These are phyloP conservation scores for Ormia ochracea DNA, from an alignment of 2,888 invertebrate species.

Conservation along the genomic window DNA sequence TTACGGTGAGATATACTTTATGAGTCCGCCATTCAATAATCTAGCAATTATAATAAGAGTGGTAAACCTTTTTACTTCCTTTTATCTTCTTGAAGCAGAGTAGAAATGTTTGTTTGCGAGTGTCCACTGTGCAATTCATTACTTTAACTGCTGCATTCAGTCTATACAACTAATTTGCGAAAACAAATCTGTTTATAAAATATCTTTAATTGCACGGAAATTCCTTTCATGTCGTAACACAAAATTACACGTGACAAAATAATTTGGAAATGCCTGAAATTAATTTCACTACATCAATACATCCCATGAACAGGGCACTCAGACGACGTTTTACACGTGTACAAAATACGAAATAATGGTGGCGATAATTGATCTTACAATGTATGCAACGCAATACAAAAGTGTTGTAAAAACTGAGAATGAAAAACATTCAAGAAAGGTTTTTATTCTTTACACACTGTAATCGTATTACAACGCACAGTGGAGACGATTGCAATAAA, in stretches of 20 bases:
- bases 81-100: too few relatives aligned
- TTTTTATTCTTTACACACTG: not conserved
- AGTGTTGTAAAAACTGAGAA: not conserved
- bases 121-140: not conserved
- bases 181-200: not conserved
- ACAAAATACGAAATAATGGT: not conserved
- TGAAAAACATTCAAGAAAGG: not conserved
- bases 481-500: not conserved
- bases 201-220: not conserved
- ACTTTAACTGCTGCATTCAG: not conserved
- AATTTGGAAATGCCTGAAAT: not conserved
- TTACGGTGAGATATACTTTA: too few relatives aligned
- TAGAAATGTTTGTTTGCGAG: not conserved
- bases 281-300: not conserved
- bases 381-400: conserved; percentile 38
- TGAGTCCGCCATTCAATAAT: too few relatives aligned
- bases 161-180: not conserved
- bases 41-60: too few relatives aligned
- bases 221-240: not conserved
- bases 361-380: not conserved
- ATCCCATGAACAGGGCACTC: not conserved
- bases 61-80: too few relatives aligned
- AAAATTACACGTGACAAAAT: not conserved
- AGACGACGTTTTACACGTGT: not conserved
- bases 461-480: not conserved